Evolutionary conservation across 2,797 vertebrate species (phyloP).

Genomic region (Dermochelys coriacea): DNA sequence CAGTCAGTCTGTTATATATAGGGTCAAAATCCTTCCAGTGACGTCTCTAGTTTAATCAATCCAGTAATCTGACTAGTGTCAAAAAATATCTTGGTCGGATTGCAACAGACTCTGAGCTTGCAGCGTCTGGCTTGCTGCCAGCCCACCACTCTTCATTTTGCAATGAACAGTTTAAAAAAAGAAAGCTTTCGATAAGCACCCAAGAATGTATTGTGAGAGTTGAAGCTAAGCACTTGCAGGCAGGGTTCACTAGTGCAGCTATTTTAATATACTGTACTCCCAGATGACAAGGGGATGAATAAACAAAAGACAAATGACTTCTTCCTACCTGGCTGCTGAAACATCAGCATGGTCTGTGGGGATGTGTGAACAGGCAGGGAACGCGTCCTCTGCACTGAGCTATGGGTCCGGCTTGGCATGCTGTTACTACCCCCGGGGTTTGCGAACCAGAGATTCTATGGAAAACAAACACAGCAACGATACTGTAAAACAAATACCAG

Average conservation of each 20-base stretch:
- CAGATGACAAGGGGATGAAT: fast-evolving
- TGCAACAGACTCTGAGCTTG: slow-evolving; percentile 20
- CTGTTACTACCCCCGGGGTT: slow-evolving; percentile 98
- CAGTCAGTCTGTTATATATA: slow-evolving; percentile 69
- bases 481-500: background rate
- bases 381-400: slow-evolving; percentile 95
- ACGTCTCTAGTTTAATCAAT: slow-evolving; percentile 39
- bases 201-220: slow-evolving; percentile 30
- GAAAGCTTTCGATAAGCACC: slow-evolving; percentile 22
- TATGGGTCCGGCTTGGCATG: slow-evolving; percentile 96
- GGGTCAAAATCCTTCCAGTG: slow-evolving; percentile 51
- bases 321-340: slow-evolving; percentile 92
- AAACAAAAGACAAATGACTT: fast-evolving
- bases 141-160: slow-evolving; percentile 15
- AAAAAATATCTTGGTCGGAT: background rate
- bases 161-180: slow-evolving; percentile 53
- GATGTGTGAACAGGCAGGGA: slow-evolving; percentile 96
- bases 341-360: slow-evolving; percentile 95
- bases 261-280: background rate
- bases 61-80: slow-evolving; percentile 39
- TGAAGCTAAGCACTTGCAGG: slow-evolving; percentile 21
- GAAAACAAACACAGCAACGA: background rate
- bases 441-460: slow-evolving; percentile 96
- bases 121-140: slow-evolving; percentile 65
- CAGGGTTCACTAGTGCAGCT: background rate